Evolutionary conservation across 1,140 invertebrate species (phyloP).

Genomic region (Ceratina japonica): DNA sequence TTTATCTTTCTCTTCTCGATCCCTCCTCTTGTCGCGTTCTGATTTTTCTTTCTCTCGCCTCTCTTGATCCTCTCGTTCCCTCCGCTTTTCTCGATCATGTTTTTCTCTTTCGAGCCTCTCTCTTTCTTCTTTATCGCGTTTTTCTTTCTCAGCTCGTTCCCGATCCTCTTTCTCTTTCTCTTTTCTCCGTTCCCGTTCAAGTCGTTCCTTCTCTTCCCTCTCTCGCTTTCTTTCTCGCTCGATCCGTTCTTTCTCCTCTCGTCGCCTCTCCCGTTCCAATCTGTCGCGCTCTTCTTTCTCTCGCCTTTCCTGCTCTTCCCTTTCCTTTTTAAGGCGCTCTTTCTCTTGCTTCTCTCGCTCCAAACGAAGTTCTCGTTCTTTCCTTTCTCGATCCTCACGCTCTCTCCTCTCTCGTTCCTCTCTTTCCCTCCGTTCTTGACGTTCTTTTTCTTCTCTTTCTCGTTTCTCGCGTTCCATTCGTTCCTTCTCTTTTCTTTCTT

Average conservation of each 20-base stretch:
- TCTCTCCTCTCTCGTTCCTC: slow-evolving; percentile 73
- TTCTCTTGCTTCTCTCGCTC: slow-evolving; percentile 74
- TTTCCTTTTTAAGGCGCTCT: slow-evolving; percentile 75
- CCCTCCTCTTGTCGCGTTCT: slow-evolving; percentile 59
- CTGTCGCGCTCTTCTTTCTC: slow-evolving; percentile 71
- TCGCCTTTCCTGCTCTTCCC: slow-evolving; percentile 76
- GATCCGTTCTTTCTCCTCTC: slow-evolving; percentile 69
- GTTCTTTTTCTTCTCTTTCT: slow-evolving; percentile 71
- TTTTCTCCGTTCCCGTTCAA: slow-evolving; percentile 56
- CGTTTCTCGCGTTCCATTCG: slow-evolving; percentile 68
- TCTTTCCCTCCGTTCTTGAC: slow-evolving; percentile 67
- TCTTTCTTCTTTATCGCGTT: slow-evolving; percentile 61
- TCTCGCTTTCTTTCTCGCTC: slow-evolving; percentile 70
- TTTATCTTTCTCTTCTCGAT: slow-evolving; percentile 64
- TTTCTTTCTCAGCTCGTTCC: slow-evolving; percentile 59
- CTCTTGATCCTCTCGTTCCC: slow-evolving; percentile 66
- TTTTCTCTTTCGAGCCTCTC: slow-evolving; percentile 54
- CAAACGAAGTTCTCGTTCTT: slow-evolving; percentile 66
- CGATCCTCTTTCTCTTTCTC: slow-evolving; percentile 59
- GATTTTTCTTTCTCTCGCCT: slow-evolving; percentile 62
- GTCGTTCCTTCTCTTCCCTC: slow-evolving; percentile 67
- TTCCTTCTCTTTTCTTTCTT: slow-evolving; percentile 68
- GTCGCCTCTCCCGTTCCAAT: slow-evolving; percentile 63
- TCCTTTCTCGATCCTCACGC: slow-evolving; percentile 74
- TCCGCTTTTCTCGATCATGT: slow-evolving; percentile 57